phyloP scores from a whole-genome alignment of 2,888 invertebrate species.

The Andricus curvator region DNA sequence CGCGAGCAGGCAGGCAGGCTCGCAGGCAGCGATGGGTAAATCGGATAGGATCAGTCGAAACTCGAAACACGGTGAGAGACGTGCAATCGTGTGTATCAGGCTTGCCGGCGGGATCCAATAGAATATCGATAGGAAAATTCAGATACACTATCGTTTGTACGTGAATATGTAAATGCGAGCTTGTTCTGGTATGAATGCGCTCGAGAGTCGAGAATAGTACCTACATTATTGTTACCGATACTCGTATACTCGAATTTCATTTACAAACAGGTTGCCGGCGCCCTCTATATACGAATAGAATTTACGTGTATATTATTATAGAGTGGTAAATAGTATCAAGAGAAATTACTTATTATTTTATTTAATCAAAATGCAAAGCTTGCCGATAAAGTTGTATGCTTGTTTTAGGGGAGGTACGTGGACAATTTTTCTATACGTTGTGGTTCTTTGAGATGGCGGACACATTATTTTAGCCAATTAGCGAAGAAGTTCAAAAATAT shows the following conservation, averaged over 20 bases:
- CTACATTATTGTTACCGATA: conserved; percentile 47
- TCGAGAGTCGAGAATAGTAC: conserved; percentile 42
- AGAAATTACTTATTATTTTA: not conserved
- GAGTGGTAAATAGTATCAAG: not conserved
- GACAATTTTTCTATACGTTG: too few species aligned
- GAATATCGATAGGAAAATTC: conserved; percentile 58
- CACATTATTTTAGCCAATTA: too few species aligned
- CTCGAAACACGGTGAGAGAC: conserved; percentile 49
- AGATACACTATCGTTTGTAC: conserved; percentile 51
- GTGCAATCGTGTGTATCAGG: conserved; percentile 41
- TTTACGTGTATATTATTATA: not conserved
- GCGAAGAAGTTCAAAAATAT: too few species aligned
- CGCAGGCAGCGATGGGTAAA: conserved; percentile 39
- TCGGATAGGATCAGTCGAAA: conserved; percentile 56
- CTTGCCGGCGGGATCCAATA: conserved; percentile 55
- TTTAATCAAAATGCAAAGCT: not conserved
- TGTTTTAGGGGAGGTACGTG: too few species aligned
- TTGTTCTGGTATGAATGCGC: conserved; percentile 42
- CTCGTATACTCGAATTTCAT: conserved; percentile 42
- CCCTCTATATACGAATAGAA: not conserved
- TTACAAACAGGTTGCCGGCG: conserved; percentile 28
- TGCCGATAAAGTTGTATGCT: not conserved
- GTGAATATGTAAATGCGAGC: conserved; percentile 53
- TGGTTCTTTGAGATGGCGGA: too few species aligned
- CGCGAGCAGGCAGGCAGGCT: conserved; percentile 41